Base-by-base conservation (phyloP, 2,888 invertebrate genomes). In the Temnothorax unifasciatus region DNA sequence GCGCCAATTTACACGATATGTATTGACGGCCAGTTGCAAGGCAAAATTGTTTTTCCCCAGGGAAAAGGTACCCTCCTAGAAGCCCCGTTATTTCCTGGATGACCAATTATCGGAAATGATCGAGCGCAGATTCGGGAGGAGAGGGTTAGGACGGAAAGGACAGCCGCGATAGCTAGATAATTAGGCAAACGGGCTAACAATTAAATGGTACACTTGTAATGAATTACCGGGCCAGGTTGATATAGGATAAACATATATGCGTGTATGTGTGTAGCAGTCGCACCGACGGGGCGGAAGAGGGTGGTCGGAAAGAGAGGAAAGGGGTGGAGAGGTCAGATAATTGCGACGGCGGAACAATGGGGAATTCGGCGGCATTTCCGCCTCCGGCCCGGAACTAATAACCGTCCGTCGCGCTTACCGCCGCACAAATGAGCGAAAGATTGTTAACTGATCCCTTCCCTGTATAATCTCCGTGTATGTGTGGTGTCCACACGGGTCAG, bases 381-480 rank as follows among this genome's bases (percentile, higher is more conserved):
- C 38, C 73, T 77, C 82, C 71, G 38, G 68, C 69, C 52, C 34
- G 69, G 69, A 84, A 84, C 59, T 86, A 87, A 86, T 87, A 86
- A 87, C 59, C 75, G 69, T n/a, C 68, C 79, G 69, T 57, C 59
- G 83, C 83, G 66, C 59, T 76, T 76, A 76, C 83, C 66, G 57
- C 34, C 68, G 29, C 68, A 68, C 75, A 77, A 83, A 83, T 69
- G 83, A 83, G 69, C 57, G 68, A 83, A 83, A 83, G 83, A 83
- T 77, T 76, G 83, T 76, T 77, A 76, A 76, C 76, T 68, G 77
- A 77, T 69, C 83, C 74, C 59, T 21, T 9, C 34, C 29, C 15
- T 47, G 4, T 59, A 54, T 15, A 25, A 41, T 41, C 21, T 34
- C 57, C 13, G 15, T n/a, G 13, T 41, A 0, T 41, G n/a, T 41